Base-by-base conservation (phyloP, 2,888 invertebrate genomes). In the Plebejus argus region DNA sequence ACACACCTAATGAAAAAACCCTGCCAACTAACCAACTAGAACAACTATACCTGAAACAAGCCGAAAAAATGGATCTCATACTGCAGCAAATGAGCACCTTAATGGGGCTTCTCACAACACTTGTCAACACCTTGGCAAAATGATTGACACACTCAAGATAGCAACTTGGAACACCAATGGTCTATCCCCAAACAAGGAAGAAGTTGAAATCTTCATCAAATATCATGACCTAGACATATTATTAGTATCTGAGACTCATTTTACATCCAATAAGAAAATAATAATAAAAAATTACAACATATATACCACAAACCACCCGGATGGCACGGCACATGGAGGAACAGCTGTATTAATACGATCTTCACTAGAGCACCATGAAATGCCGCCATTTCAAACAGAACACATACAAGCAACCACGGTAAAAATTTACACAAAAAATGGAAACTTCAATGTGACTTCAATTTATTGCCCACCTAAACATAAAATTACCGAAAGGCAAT, bases 111-210 rank as follows among this genome's bases (percentile, higher is more conserved):
- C 49, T 49, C 15, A 49, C 49, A 49, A 49, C 15, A 49, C 61
- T 80, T n/a, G 45, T 81, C 70, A 28, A 78, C 28, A 79, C 76
- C 78, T 15, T 76, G 18, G 12, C 66, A 70, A 77, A 76, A 79
- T 80, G 56, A 56, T n/a, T n/a, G 77, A 76, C n/a, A 75, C 74
- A 0, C 39, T 81, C 3, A 71, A 78, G 18, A 28, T 81, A 35
- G 81, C 78, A 0, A 81, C 80, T 0, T 83, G 82, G 81, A 83
- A 83, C 78, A 79, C 79, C 7, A 82, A 82, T 78, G 81, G 82
- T 1, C 72, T 83, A 0, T 1, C 78, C 1, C 78, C 80, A n/a
- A 82, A 82, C 10, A 80, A 70, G 70, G 1, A 70, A 15, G 82
- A 83, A 15, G 49, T 81, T 1, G 77, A 81, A 58, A 5, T 18